These are phyloP conservation scores for Leptopterna dolabrata DNA, from an alignment of 2,888 invertebrate species.

Conservation along the genomic window DNA sequence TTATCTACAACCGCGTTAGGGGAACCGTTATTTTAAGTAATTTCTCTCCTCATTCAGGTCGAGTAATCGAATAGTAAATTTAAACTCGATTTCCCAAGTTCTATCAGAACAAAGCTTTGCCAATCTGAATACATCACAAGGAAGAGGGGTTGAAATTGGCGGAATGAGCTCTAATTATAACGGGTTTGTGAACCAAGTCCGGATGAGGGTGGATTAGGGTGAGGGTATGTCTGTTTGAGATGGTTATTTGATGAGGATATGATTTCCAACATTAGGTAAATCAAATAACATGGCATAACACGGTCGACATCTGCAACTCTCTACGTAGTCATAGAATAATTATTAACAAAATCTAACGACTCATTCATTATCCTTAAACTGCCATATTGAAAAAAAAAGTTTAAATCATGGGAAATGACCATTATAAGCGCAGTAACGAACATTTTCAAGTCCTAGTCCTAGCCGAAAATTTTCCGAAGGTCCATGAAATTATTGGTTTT, in stretches of 20 bases:
- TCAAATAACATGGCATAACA: neutral
- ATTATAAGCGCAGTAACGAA: too few species aligned
- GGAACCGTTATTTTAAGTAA: slow-evolving; percentile 16
- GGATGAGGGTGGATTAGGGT: too few species aligned
- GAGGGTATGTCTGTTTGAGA: neutral
- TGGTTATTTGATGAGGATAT: neutral
- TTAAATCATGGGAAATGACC: too few species aligned
- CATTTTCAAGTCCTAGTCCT: too few species aligned
- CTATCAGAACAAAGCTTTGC: slow-evolving; percentile 21
- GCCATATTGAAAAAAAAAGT: too few species aligned
- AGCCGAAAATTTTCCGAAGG: too few species aligned
- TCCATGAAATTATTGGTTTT: too few species aligned
- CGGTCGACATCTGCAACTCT: too few species aligned
- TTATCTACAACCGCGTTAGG: neutral
- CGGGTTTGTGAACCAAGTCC: too few species aligned
- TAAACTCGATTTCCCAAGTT: slow-evolving; percentile 29
- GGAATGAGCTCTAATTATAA: slow-evolving; percentile 26
- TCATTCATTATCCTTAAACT: too few species aligned
- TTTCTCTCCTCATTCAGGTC: neutral
- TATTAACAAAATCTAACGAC: too few species aligned
- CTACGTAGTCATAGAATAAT: too few species aligned
- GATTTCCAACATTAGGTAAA: neutral
- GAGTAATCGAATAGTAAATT: slow-evolving; percentile 19
- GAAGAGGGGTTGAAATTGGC: neutral
- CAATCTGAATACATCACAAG: slow-evolving; percentile 23